Evolutionary conservation across 1,140 invertebrate species (phyloP), one percentile per base, ranked within the genome.

Genomic region (Leptoteleia sp.): DNA sequence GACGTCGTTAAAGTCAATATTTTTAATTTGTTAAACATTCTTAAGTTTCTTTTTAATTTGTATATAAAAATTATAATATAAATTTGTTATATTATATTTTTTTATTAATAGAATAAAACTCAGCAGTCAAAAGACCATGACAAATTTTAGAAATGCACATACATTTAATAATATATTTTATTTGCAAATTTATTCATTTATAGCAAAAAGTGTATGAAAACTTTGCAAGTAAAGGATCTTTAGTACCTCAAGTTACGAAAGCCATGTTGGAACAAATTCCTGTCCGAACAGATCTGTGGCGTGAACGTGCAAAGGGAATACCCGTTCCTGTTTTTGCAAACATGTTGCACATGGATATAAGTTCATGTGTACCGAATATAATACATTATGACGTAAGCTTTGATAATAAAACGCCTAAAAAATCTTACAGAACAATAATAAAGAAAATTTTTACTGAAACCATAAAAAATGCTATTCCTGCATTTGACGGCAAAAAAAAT

Each of bases 401-500:
- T 15, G 81, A 81, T 1, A 91, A 91, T 0, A 90, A 91, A 29
- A 86, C 82, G 0, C 91, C 91, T 3, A 91, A 89, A 64, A 88
- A 86, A 57, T 81, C 91, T 12, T 83, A 88, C 17, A 85, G 90
- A 84, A 0, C 3, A 0, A 78, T 85, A 9, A 85, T 90, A 38
- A 76, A 89, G 50, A 27, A 62, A 61, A 81, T 89, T 4, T 76
- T 72, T 33, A n/a, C 4, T 1, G 45, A 65, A 61, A 12, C 84
- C 16, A 90, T 84, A 71, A 77, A 79, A 0, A 70, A 83, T 0
- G 76, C 80, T 12, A 61, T 79, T 59, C 92, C 93, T 1, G 94
- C 94, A 11, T 96, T 92, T 89, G 95, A 96, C 89, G 95, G 95
- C 4, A 91, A 89, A 13, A 93, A 92, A 65, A 94, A 93, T 85